These are phyloP conservation scores for Cassiopea xamachana DNA, from an alignment of 30 jellyfish, hydroid and myxozoan species.

Conservation along the genomic window DNA sequence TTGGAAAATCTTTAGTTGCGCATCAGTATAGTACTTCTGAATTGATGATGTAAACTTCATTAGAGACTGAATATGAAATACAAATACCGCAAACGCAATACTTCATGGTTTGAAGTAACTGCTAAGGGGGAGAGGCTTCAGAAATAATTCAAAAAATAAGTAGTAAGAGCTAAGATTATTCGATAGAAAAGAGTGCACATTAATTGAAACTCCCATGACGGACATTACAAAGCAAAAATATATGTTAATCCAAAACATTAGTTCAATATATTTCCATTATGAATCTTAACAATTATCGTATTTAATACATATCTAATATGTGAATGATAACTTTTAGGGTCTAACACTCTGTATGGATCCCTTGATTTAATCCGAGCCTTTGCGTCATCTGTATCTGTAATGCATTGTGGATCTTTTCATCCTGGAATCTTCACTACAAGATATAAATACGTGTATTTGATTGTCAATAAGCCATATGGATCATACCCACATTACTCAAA, in stretches of 20 bases:
- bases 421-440: not conserved
- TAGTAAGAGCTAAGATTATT: too few species aligned
- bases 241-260: too few species aligned
- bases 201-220: not conserved
- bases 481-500: not conserved
- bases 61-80: too few species aligned
- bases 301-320: not conserved
- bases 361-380: not conserved
- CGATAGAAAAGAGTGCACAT: not conserved
- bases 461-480: conserved; percentile 4
- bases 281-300: too few species aligned
- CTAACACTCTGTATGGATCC: not conserved
- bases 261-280: not conserved
- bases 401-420: not conserved
- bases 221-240: too few species aligned
- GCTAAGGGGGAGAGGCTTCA: not conserved
- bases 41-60: too few species aligned
- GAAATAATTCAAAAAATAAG: too few species aligned
- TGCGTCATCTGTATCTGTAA: not conserved
- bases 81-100: too few species aligned
- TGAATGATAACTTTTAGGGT: not conserved
- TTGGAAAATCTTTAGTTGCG: not conserved
- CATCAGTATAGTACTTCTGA: not conserved
- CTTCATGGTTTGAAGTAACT: too few species aligned
- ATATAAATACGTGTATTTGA: not conserved